Evolutionary conservation across 64 coral and sea anemone species (phyloP).

Genomic region (Acropora tenuis): DNA sequence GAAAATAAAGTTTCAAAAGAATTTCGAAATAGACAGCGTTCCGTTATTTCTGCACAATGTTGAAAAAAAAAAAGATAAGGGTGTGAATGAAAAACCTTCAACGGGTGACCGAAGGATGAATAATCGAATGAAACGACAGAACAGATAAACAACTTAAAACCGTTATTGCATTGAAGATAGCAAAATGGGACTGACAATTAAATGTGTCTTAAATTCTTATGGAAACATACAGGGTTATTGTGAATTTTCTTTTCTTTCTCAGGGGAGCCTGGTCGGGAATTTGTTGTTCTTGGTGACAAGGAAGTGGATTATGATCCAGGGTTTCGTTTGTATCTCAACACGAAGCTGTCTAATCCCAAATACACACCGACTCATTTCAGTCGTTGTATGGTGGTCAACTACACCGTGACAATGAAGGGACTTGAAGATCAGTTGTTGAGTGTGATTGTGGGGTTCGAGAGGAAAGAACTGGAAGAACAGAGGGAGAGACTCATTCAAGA

Average conservation of each 20-base stretch:
- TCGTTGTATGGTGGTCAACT: slow-evolving; percentile 95
- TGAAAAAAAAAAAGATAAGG: too few relatives aligned
- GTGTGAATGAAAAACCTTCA: too few relatives aligned
- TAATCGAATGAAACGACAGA: neutral
- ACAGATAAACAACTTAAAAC: neutral
- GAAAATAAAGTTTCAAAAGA: too few relatives aligned
- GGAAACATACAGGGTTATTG: neutral
- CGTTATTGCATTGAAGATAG: too few relatives aligned
- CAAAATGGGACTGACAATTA: neutral
- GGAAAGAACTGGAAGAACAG: slow-evolving; percentile 98
- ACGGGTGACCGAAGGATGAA: neutral
- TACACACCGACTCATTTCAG: slow-evolving; percentile 97
- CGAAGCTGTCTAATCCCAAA: slow-evolving; percentile 96
- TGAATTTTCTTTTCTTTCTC: neutral
- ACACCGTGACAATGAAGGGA: slow-evolving; percentile 93
- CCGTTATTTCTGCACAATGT: too few relatives aligned
- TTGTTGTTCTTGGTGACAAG: slow-evolving; percentile 91
- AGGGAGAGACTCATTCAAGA: slow-evolving; percentile 98
- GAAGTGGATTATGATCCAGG: slow-evolving; percentile 97
- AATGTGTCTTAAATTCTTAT: neutral
- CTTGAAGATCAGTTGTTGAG: slow-evolving; percentile 92
- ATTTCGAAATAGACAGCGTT: too few relatives aligned
- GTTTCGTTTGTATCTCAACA: slow-evolving; percentile 98
- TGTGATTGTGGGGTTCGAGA: slow-evolving; percentile 97
- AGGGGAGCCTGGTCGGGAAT: slow-evolving; percentile 95